Evolutionary conservation across 2,113 vertebrate species (phyloP).

Genomic region (Lagenorhynchus albirostris): DNA sequence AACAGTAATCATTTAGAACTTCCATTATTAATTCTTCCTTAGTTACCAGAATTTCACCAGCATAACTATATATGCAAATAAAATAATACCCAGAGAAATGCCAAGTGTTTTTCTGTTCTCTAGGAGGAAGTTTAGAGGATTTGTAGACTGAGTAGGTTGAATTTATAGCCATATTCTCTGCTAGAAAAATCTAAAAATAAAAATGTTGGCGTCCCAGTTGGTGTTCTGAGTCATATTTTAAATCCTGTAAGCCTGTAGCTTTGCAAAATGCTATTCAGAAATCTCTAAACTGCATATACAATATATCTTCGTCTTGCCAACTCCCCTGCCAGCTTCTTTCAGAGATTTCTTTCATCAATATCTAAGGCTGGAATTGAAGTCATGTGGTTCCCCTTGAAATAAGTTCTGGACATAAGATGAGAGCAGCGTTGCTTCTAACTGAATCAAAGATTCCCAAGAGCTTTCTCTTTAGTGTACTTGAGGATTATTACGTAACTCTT

Average conservation of each 20-base stretch:
- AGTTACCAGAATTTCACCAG: conserved; percentile 51
- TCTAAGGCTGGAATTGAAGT: conserved; percentile 21
- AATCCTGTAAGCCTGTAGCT: conserved; percentile 39
- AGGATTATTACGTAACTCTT: not conserved
- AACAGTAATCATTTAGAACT: conserved; percentile 20
- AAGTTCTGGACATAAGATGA: not conserved
- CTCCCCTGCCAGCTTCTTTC: not conserved
- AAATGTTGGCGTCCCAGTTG: not conserved
- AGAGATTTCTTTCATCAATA: not conserved
- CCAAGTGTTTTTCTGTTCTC: conserved; percentile 52
- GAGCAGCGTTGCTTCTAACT: not conserved
- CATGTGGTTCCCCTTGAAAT: not conserved
- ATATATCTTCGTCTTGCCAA: not conserved
- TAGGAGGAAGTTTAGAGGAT: conserved; percentile 54
- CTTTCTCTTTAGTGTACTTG: not conserved
- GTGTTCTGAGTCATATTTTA: conserved; percentile 67
- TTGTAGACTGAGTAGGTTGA: conserved; percentile 54
- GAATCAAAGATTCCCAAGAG: not conserved
- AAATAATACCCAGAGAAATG: conserved; percentile 50
- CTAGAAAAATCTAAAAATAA: conserved; percentile 59
- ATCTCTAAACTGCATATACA: conserved; percentile 9
- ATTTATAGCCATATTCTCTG: conserved; percentile 59
- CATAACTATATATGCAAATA: conserved; percentile 47
- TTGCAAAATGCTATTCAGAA: conserved; percentile 67
- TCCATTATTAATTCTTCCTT: conserved; percentile 61